Percentiles rank a stretch among this genome's conserved stretches.
These are phyloP conservation scores for Phaedon cochleariae DNA, from an alignment of 2,888 invertebrate genomes.

Conservation along the genomic window DNA sequence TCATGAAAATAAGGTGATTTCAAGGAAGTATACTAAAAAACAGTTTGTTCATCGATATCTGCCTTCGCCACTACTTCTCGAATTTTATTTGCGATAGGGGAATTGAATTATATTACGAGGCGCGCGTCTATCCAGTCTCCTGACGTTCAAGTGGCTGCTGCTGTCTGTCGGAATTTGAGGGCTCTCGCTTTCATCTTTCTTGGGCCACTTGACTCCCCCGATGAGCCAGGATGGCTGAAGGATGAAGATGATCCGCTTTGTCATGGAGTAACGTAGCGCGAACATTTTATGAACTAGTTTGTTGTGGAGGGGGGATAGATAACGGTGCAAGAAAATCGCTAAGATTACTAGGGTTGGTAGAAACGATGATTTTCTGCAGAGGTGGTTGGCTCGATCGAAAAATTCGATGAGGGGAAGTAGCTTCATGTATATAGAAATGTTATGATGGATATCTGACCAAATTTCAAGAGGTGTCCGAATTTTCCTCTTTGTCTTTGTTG, in stretches of 20 bases:
- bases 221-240: constrained; percentile 1
- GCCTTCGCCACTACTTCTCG: not conserved
- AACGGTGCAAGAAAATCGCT: not conserved
- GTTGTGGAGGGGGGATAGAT: not conserved
- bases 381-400: too few relatives aligned
- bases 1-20: too few relatives aligned
- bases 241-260: constrained; percentile 30
- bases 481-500: too few relatives aligned
- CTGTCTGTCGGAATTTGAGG: constrained; percentile 25
- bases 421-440: too few relatives aligned
- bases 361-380: too few relatives aligned
- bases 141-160: constrained; percentile 13
- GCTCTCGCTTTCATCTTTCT: constrained; percentile 32
- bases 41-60: not conserved
- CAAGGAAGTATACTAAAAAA: too few relatives aligned
- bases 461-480: too few relatives aligned
- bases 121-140: not conserved
- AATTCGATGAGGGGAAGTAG: too few relatives aligned
- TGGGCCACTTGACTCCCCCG: constrained; percentile 27
- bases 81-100: not conserved
- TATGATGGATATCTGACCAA: too few relatives aligned
- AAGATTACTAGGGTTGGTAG: too few relatives aligned
- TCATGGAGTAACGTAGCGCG: constrained; percentile 23
- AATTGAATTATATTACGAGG: not conserved
- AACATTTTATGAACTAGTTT: constrained; percentile 10